Evolutionary conservation across 1,140 invertebrate genomes (phyloP).

Genomic region (Scaptomyza graminum): DNA sequence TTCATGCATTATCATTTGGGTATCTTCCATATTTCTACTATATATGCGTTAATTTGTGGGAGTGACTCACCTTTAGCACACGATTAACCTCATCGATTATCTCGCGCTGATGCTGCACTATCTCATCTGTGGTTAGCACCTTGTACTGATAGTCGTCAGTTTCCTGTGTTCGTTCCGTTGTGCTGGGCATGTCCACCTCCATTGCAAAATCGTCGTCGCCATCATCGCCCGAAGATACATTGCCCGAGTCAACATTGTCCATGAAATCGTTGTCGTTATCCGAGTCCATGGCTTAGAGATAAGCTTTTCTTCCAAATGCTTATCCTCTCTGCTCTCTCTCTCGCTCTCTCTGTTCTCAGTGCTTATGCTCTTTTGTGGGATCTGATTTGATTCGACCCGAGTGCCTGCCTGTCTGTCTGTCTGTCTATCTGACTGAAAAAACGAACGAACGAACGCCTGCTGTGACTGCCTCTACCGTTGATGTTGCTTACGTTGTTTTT

Average conservation of each 20-base stretch:
- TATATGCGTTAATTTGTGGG: too few relatives aligned
- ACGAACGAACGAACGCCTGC: slow-evolving; percentile 10
- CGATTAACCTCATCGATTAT: slow-evolving; percentile 97
- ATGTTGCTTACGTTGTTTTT: not conserved
- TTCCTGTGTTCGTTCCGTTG: slow-evolving; percentile 89
- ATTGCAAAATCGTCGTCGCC: slow-evolving; percentile 93
- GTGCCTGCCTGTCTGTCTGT: not conserved
- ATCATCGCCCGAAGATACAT: slow-evolving; percentile 95
- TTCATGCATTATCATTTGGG: too few relatives aligned
- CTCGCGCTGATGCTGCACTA: slow-evolving; percentile 98
- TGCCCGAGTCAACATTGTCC: slow-evolving; percentile 95
- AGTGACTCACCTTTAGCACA: slow-evolving; percentile 90
- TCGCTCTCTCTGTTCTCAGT: too few relatives aligned
- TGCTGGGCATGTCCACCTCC: slow-evolving; percentile 91
- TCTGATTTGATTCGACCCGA: too few relatives aligned
- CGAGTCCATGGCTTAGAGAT: slow-evolving; percentile 90
- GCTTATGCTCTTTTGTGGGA: slow-evolving; percentile 2
- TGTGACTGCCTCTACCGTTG: slow-evolving; percentile 14
- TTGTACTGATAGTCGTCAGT: slow-evolving; percentile 96
- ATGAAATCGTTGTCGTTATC: slow-evolving; percentile 91
- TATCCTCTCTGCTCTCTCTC: too few relatives aligned
- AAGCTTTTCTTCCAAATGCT: slow-evolving; percentile 3
- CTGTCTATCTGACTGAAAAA: slow-evolving; percentile 17
- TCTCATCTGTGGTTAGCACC: slow-evolving; percentile 97
- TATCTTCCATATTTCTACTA: not conserved